phyloP scores from a whole-genome alignment of 2,888 invertebrate species.

The Heliconius aoede region DNA sequence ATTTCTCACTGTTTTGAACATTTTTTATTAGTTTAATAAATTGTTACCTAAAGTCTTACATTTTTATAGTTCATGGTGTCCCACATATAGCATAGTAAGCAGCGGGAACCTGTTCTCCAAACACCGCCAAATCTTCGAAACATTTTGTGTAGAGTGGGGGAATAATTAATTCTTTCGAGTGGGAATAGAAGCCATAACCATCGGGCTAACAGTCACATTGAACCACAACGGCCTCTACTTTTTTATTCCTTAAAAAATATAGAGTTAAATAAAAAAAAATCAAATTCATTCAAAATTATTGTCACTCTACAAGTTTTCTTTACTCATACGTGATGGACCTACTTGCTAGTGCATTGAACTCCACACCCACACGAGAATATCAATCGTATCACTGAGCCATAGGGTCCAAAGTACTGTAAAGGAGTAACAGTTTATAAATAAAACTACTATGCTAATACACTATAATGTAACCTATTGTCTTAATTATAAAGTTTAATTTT shows the following conservation, averaged over 20 bases:
- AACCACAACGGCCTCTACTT: background rate
- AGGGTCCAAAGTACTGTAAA: conserved; percentile 24
- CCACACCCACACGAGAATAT: background rate
- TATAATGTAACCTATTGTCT: background rate
- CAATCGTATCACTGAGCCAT: conserved; percentile 2
- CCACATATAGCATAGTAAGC: no score
- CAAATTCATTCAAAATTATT: conserved; percentile 1
- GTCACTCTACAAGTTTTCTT: conserved; percentile 33
- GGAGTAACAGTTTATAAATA: background rate
- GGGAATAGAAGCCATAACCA: no score
- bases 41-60: no score
- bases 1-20: no score
- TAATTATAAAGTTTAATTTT: conserved; percentile 18
- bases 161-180: background rate
- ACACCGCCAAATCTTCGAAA: background rate
- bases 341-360: conserved; percentile 43
- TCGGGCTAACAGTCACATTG: no score
- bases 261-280: no score
- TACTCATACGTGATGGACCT: conserved; percentile 42
- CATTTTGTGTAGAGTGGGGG: background rate
- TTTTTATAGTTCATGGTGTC: no score
- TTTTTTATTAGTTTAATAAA: no score
- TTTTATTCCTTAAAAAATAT: background rate
- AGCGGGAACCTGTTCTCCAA: no score
- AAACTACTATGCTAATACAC: background rate